Evolutionary conservation across 2,113 vertebrate genomes (phyloP).

Genomic region (Pelecanus crispus): DNA sequence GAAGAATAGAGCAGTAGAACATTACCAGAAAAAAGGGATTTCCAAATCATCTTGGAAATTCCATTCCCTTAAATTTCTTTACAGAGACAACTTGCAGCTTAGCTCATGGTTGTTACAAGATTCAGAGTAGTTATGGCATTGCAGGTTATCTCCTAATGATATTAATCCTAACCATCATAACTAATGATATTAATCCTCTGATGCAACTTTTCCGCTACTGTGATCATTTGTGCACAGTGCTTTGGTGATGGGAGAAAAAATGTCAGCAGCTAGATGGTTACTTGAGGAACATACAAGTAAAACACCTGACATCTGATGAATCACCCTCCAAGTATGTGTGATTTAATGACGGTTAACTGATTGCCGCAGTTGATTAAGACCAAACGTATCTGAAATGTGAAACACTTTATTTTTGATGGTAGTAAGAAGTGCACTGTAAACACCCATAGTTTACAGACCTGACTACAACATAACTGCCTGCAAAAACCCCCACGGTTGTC

Average conservation of each 20-base stretch:
- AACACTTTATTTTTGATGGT: not conserved
- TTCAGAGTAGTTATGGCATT: not conserved
- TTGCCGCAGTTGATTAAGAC: not conserved
- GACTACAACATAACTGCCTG: not conserved
- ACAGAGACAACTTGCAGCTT: not conserved
- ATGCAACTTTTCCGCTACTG: not conserved
- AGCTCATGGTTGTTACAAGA: not conserved
- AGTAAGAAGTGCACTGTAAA: not conserved
- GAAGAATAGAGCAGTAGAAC: not conserved
- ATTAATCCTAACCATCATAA: not conserved
- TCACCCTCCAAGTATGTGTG: slow-evolving; percentile 8
- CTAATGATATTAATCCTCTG: not conserved
- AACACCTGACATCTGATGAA: slow-evolving; percentile 39
- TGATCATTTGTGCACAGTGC: not conserved
- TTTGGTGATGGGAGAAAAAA: not conserved
- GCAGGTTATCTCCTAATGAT: not conserved
- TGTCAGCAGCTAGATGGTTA: not conserved
- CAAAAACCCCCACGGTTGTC: not conserved
- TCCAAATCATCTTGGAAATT: not conserved
- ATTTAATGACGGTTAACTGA: slow-evolving; percentile 24
- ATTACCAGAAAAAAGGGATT: not conserved
- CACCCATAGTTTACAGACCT: not conserved
- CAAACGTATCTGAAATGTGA: not conserved
- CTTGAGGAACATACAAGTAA: not conserved
- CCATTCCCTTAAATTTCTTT: not conserved